phyloP scores from a whole-genome alignment of 2,888 invertebrate genomes.

The Lamellibrachia columna region DNA sequence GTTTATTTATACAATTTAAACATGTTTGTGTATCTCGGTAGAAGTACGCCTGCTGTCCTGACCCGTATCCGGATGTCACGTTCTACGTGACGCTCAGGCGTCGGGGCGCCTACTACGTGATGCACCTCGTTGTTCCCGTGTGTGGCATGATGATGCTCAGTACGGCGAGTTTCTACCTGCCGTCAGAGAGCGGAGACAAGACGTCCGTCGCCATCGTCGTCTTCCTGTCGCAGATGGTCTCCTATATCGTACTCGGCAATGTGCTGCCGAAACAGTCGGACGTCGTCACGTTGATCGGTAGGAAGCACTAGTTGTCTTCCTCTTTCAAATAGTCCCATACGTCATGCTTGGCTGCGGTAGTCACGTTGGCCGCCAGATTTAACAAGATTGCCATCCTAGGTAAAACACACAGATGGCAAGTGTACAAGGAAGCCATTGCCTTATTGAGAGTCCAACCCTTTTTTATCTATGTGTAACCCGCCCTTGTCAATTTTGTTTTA shows the following conservation, averaged over 20 bases:
- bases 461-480: too few relatives aligned
- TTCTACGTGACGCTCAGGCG: background rate
- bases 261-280: background rate
- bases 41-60: background rate
- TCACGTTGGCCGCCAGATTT: too few relatives aligned
- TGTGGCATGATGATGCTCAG: conserved; percentile 9
- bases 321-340: background rate
- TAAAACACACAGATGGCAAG: too few relatives aligned
- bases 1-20: background rate
- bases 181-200: background rate
- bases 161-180: background rate
- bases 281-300: background rate
- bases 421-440: too few relatives aligned
- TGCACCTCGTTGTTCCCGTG: background rate
- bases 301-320: background rate
- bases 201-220: background rate
- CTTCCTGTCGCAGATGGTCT: background rate
- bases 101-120: background rate
- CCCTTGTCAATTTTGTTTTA: too few relatives aligned
- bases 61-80: background rate
- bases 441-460: too few relatives aligned
- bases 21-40: background rate
- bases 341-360: background rate
- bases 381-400: too few relatives aligned
- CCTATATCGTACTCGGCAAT: background rate